Base-by-base conservation (phyloP, 2,888 invertebrate genomes). In the Spisula subtruncata region DNA sequence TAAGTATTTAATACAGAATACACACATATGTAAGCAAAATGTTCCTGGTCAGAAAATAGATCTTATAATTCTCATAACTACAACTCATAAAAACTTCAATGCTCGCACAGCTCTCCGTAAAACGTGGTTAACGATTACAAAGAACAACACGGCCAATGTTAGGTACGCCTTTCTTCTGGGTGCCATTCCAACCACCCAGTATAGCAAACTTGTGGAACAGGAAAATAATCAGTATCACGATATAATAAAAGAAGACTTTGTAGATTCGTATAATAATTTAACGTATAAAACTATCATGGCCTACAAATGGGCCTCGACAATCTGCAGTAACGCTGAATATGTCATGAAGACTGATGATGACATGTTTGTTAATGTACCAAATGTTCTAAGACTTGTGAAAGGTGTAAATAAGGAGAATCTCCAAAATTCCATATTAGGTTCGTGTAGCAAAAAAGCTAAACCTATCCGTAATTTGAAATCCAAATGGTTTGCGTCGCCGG, bases 401-500 rank as follows among this genome's bases (percentile, higher is more conserved):
- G 60, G 75, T 79, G 56, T 71, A 32, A 32, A 84, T 16, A 80
- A 54, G 5, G 25, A 82, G 0, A 48, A 18, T 10, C 83, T 95
- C 41, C 90, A 93, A 18, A 91, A 75, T 0, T 71, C 90, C 14
- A 89, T 95, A 0, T 93, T 91, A 0, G 95, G 95, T 0, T 29
- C 83, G 0, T 95, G 95, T 60, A 56, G 51, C 8, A 14, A 18
- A 8, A 75, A 84, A 29, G 93, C 90, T 5, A 75, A 46, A 48
- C 95, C 95, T 35, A 94, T 93, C 35, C 90, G 95, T 35, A 85
- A 92, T 79, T 66, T 32, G n/a, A 54, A 41, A 0, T 95, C 95
- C 29, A 95, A 95, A 90, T 95, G 95, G 95, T 95, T 93, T 79
- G 95, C 94, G 1, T 94, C 95, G 12, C 18, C 80, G 4, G 54